phyloP scores from a whole-genome alignment of 2,113 vertebrate genomes.

The Ornithorhynchus anatinus region DNA sequence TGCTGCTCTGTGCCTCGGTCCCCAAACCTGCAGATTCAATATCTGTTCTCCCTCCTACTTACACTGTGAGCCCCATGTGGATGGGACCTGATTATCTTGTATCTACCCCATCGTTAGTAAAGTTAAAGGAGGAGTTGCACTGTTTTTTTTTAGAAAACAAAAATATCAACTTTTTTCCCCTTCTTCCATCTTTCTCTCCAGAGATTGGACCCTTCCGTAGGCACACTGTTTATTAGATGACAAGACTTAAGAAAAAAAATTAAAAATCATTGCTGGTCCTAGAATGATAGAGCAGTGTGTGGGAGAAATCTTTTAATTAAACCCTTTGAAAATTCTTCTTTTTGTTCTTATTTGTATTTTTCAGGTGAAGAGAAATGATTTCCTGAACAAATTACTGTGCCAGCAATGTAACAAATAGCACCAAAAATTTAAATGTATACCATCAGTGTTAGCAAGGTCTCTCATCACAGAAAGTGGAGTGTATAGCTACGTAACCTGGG shows the following conservation, averaged over 20 bases:
- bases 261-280: not conserved
- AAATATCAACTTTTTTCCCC: not conserved
- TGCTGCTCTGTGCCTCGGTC: too few species aligned
- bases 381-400: not conserved
- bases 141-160: not conserved
- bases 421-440: not conserved
- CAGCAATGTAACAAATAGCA: not conserved
- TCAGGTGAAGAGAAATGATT: not conserved
- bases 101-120: too few species aligned
- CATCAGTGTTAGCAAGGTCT: accelerated
- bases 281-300: not conserved
- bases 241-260: not conserved
- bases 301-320: not conserved
- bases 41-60: too few species aligned
- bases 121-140: not conserved
- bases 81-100: too few species aligned
- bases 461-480: not conserved
- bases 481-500: too few species aligned
- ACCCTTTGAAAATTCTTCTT: not conserved
- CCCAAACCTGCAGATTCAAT: too few species aligned
- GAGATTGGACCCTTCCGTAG: not conserved
- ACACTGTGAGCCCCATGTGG: too few species aligned
- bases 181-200: not conserved
- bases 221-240: not conserved
- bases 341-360: not conserved